phyloP scores from a whole-genome alignment of 1,140 invertebrate species.

The Microplitis mediator region DNA sequence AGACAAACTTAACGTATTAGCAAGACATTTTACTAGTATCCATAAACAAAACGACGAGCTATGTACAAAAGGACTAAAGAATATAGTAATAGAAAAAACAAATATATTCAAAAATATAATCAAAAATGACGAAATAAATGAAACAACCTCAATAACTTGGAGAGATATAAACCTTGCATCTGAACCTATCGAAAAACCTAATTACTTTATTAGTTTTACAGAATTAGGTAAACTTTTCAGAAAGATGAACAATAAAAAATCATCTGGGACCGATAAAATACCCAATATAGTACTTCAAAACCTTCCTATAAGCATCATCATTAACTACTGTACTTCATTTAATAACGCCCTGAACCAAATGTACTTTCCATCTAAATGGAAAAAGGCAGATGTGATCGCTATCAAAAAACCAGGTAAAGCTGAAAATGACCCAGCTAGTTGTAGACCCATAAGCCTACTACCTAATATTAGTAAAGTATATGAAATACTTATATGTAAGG shows the following conservation, averaged over 20 bases:
- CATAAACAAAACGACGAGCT: slow-evolving; percentile 10
- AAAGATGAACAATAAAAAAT: slow-evolving; percentile 30
- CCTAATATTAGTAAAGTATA: too few species aligned
- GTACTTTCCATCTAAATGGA: slow-evolving; percentile 27
- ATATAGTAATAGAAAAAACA: neutral
- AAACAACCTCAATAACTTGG: neutral
- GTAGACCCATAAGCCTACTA: too few species aligned
- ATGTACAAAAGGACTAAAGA: neutral
- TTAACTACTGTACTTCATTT: slow-evolving; percentile 23
- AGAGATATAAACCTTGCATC: neutral
- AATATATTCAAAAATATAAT: neutral
- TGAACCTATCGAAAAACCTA: neutral
- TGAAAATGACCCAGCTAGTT: too few species aligned
- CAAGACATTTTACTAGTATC: slow-evolving; percentile 10
- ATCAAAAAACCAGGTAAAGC: too few species aligned
- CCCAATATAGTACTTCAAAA: slow-evolving; percentile 31
- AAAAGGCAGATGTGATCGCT: slow-evolving; percentile 28
- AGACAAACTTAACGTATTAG: slow-evolving; percentile 12
- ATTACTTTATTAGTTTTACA: slow-evolving; percentile 9
- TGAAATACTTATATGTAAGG: too few species aligned
- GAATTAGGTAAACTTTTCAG: slow-evolving; percentile 19
- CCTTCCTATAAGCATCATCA: slow-evolving; percentile 5
- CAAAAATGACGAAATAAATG: neutral
- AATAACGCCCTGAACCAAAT: slow-evolving; percentile 30
- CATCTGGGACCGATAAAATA: slow-evolving; percentile 10